Conservation (phyloP, 2,888 invertebrate species). For the Sipha maydis region DNA sequence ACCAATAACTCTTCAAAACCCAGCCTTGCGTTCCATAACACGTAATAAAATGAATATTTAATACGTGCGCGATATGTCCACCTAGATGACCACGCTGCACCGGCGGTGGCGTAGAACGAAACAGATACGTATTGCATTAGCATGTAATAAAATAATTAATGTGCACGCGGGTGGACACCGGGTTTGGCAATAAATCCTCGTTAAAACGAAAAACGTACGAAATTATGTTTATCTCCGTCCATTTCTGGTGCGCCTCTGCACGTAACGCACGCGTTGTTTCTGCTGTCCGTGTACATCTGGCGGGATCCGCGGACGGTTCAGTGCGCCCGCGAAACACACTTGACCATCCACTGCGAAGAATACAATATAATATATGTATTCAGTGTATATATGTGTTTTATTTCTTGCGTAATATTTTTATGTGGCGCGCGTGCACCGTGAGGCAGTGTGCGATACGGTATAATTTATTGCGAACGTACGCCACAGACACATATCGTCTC, state of each 20-base stretch:
- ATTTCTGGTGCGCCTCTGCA: background rate
- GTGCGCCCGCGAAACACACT: constrained; percentile 30
- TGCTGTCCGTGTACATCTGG: no score
- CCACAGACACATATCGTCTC: background rate
- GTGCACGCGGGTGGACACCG: background rate
- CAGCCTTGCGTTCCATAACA: background rate
- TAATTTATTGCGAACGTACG: background rate
- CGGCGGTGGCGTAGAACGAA: background rate
- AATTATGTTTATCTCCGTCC: background rate
- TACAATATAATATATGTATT: background rate
- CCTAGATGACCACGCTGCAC: background rate
- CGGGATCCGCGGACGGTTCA: background rate
- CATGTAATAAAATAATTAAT: background rate
- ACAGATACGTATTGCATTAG: background rate
- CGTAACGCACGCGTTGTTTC: no score
- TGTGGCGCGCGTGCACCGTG: background rate
- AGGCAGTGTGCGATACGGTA: background rate
- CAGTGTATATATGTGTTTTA: no score
- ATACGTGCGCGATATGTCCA: no score
- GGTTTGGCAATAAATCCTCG: background rate
- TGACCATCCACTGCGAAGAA: constrained; percentile 25
- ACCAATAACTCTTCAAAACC: background rate
- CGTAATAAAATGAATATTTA: background rate
- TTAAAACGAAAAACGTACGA: background rate
- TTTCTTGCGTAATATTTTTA: background rate